A percentile compares a stretch with the other conserved stretches of the same genome.
Evolutionary conservation across 2,113 vertebrate species (phyloP).

Genomic region (Lophochroa leadbeateri): DNA sequence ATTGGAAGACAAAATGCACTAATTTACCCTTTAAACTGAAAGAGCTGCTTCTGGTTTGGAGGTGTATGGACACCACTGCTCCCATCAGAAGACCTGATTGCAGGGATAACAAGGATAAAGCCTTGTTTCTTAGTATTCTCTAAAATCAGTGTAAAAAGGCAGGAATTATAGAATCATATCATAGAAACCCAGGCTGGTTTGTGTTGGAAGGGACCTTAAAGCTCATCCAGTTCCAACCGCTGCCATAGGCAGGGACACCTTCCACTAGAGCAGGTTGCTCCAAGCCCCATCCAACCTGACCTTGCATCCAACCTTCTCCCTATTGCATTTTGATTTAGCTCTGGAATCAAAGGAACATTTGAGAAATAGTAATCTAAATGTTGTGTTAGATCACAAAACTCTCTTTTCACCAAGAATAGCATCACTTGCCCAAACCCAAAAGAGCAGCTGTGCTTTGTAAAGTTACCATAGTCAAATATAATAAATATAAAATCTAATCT

Average conservation of each 20-base stretch:
- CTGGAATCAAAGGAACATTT: not conserved
- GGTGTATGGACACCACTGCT: rapidly evolving
- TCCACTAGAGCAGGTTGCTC: not conserved
- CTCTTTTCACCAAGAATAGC: not conserved
- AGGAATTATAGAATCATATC: not conserved
- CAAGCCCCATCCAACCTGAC: not conserved
- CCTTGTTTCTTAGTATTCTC: rapidly evolving
- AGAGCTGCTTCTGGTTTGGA: not conserved
- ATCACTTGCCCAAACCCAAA: not conserved
- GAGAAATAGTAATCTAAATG: not conserved
- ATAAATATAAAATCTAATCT: not conserved
- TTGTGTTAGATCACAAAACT: not conserved
- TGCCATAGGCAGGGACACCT: not conserved
- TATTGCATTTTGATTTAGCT: not conserved
- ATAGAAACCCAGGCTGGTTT: not conserved
- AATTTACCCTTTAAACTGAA: not conserved
- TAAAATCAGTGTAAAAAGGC: not conserved
- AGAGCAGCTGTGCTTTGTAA: not conserved
- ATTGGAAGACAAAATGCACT: not conserved
- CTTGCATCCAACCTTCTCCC: not conserved
- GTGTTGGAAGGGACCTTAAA: not conserved
- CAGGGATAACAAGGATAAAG: not conserved
- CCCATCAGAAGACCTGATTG: not conserved
- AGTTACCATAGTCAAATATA: not conserved
- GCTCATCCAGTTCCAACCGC: not conserved